Evolutionary conservation across 2,113 vertebrate genomes (phyloP).

Genomic region (Campylomormyrus numenius): DNA sequence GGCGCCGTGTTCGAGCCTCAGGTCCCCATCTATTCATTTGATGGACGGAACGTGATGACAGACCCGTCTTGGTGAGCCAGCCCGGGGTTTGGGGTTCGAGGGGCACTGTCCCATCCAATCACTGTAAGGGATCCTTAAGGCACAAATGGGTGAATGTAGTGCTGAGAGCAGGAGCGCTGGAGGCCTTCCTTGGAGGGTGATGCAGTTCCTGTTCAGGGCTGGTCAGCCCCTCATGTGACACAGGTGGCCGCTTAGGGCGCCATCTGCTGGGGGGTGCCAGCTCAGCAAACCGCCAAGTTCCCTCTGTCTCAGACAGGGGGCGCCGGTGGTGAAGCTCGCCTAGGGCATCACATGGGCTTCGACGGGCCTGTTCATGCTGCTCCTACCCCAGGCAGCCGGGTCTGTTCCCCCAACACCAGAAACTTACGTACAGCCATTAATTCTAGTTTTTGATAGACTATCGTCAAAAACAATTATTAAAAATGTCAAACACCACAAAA

Average conservation of each 20-base stretch:
- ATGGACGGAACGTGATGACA: slow-evolving; percentile 73
- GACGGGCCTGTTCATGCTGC: neutral
- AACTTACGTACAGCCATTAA: neutral
- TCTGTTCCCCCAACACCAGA: neutral
- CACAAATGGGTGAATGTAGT: neutral
- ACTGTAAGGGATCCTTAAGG: neutral
- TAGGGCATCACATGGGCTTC: neutral
- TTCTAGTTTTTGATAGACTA: neutral
- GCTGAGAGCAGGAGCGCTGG: neutral
- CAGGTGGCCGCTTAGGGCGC: neutral
- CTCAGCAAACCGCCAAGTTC: neutral
- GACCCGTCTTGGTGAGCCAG: slow-evolving; percentile 71
- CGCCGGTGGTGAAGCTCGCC: neutral
- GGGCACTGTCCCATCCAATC: neutral
- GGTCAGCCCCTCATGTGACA: neutral
- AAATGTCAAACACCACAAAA: neutral
- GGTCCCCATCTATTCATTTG: slow-evolving; percentile 75
- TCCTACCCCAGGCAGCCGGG: neutral
- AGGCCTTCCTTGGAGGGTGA: neutral
- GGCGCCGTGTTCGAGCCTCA: slow-evolving; percentile 63
- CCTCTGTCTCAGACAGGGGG: neutral
- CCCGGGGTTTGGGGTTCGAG: neutral
- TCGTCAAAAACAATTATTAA: neutral
- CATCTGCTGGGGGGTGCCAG: neutral
- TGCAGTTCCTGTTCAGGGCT: neutral